Evolutionary conservation across 1,140 invertebrate genomes (phyloP).

Genomic region (Thaumatotibia leucotreta): DNA sequence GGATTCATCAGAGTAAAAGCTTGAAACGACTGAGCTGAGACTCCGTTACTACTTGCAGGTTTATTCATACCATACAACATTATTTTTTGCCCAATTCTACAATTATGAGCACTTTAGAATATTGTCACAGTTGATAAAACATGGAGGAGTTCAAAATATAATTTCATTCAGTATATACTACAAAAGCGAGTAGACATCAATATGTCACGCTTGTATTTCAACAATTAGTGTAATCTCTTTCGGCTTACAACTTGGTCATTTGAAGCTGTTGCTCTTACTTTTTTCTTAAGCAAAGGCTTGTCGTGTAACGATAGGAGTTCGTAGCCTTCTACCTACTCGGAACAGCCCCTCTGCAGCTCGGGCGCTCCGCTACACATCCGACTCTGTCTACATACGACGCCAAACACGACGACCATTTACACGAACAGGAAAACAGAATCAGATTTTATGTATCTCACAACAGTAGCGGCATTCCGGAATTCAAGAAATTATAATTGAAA

Average conservation of each 20-base stretch:
- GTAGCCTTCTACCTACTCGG: neutral
- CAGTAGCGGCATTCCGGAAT: neutral
- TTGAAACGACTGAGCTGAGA: too few relatives aligned
- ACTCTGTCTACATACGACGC: slow-evolving; percentile 7
- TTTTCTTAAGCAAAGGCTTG: neutral
- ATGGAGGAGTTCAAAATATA: too few relatives aligned
- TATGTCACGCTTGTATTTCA: too few relatives aligned
- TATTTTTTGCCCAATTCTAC: too few relatives aligned
- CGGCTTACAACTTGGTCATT: neutral
- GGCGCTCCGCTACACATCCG: slow-evolving; percentile 6
- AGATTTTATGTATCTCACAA: slow-evolving; percentile 1
- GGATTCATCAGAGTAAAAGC: neutral
- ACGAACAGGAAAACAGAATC: slow-evolving; percentile 12
- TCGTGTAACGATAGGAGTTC: neutral
- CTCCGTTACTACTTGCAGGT: too few relatives aligned
- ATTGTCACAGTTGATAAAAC: neutral
- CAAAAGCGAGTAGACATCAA: too few relatives aligned
- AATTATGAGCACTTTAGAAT: neutral
- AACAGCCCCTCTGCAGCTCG: neutral
- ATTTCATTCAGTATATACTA: too few relatives aligned
- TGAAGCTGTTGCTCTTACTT: neutral
- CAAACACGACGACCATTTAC: slow-evolving; percentile 9
- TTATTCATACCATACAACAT: too few relatives aligned
- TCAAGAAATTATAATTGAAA: neutral
- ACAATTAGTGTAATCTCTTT: too few relatives aligned